Base-by-base conservation (phyloP, 2,113 vertebrate species). In the Pomatostomus ruficeps region DNA sequence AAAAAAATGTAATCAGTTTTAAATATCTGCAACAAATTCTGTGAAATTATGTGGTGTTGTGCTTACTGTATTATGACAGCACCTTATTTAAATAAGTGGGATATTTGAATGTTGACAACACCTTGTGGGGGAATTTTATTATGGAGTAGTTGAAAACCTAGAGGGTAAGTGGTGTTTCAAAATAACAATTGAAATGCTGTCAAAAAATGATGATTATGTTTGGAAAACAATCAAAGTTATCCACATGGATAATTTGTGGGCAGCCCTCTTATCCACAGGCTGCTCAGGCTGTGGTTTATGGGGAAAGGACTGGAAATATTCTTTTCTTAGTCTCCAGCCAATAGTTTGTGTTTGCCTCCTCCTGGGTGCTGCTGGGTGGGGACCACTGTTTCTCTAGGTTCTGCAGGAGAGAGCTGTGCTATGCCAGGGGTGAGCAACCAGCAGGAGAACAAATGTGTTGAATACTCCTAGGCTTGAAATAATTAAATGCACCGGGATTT, bases 171-270 rank as follows among this genome's bases (percentile, higher is more conserved):
- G 1, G 5, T 57, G 29, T 65, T 82, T 65, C 36, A 88, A 76
- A 94, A 61, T 36, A 79, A 36, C 13, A 61, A 9, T 82, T 82
- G 75, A 38, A 29, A 43, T 18, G 25, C 22, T 75, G 43, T 48
- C 31, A 51, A 63, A 92, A 77, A 15, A 1, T 0, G 0, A 79
- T 58, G 51, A 19, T 21, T 81, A 2, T 0, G 0, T 67, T 87
- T 82, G 40, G 36, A 36, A 71, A 93, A 40, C 46, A 26, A 40
- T 36, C 4, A 5, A 3, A 23, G 3, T 67, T 88, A n/a, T 58
- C 31, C 2, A 2, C 40, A 23, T 48, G 40, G 73, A 36, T 51
- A 24, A 33, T 3, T 20, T 65, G 22, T 4, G 4, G 36, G 17
- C 20, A 43, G 18, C 36, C 5, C 2, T n/a, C 14, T 49, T 75